Evolutionary conservation across 2,113 vertebrate species (phyloP), one percentile per base, ranked within the genome.

Genomic region (Centrocercus urophasianus): DNA sequence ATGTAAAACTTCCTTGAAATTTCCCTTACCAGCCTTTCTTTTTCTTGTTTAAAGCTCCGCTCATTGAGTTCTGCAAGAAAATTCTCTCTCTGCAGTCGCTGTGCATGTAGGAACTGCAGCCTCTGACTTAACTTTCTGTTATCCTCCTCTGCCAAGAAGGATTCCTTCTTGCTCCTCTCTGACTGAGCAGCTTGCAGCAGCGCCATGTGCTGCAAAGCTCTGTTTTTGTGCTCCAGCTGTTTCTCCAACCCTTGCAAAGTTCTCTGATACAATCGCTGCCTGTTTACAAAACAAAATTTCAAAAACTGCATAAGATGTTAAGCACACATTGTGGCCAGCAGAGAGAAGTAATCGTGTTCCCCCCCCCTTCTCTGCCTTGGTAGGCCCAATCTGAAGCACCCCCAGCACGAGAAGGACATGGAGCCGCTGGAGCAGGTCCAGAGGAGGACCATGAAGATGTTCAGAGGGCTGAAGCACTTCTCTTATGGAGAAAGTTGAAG

Each of bases 231-330:
- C 70, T 96, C 96, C 92, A 95, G 92, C 91, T 89, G 91, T 91
- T 94, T 96, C 93, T 96, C 88, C 83, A 93, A 69, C 40, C 17
- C 78, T 88, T 96, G 86, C 65, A 83, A 65, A 45, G 81, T 91
- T 88, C 96, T 88, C 89, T 97, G 96, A 91, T 1, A 72, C 60
- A 94, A 95, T 21, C 1, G 54, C 30, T 95, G 91, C 72, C 96
- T 97, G 86, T 93, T 92, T 90, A 92, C 72, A 84, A 95, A 95
- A 96, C 59, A 94, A 80, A 87, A 93, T 89, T 59, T 90, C 75
- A n/a, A 24, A 19, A 69, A 92, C 34, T 48, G 30, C 18, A 4
- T 25, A 64, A 80, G 42, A 91, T 64, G 71, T 27, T 84, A 87
- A 88, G 56, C 88, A 96, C 86, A 83, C 75, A 75, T 22, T 71